Conservation (phyloP, 2,113 vertebrate genomes). For the Callopanchax toddi region DNA sequence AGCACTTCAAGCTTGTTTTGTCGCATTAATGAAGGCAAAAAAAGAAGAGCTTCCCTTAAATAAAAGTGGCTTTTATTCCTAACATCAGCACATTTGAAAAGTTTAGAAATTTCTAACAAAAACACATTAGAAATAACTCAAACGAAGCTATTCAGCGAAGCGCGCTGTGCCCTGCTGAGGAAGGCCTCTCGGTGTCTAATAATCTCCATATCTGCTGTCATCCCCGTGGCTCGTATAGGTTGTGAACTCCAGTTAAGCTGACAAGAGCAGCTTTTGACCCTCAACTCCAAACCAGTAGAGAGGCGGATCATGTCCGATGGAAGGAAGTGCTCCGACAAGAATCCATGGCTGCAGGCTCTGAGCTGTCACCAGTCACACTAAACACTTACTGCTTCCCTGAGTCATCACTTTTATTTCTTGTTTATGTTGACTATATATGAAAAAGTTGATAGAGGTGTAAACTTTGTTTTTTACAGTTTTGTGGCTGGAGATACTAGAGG, state of each 20-base stretch:
- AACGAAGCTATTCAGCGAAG: not conserved
- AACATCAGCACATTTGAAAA: not conserved
- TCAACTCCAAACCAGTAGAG: conserved; percentile 48
- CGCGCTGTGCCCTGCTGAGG: not conserved
- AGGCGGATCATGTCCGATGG: conserved; percentile 43
- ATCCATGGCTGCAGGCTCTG: conserved; percentile 30
- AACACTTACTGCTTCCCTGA: not conserved
- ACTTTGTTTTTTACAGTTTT: no score
- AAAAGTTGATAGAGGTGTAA: no score
- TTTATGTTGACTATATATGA: no score
- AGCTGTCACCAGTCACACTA: conserved; percentile 45
- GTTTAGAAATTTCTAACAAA: not conserved
- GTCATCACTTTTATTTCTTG: no score
- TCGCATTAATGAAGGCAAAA: conserved; percentile 41
- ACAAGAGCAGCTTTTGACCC: conserved; percentile 68
- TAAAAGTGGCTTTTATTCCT: conserved; percentile 2
- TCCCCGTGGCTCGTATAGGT: conserved; percentile 40
- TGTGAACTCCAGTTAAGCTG: conserved; percentile 53
- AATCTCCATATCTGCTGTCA: conserved; percentile 52
- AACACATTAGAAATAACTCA: not conserved
- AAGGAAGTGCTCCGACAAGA: conserved; percentile 48
- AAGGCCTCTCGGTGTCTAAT: conserved; percentile 30
- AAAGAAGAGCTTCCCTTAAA: not conserved
- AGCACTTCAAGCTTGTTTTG: conserved; percentile 43
- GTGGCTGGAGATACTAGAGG: no score